A percentile compares a stretch with the other conserved stretches of the same genome.
Conservation (phyloP, 2,797 vertebrate genomes). For the Bradypus variegatus region DNA sequence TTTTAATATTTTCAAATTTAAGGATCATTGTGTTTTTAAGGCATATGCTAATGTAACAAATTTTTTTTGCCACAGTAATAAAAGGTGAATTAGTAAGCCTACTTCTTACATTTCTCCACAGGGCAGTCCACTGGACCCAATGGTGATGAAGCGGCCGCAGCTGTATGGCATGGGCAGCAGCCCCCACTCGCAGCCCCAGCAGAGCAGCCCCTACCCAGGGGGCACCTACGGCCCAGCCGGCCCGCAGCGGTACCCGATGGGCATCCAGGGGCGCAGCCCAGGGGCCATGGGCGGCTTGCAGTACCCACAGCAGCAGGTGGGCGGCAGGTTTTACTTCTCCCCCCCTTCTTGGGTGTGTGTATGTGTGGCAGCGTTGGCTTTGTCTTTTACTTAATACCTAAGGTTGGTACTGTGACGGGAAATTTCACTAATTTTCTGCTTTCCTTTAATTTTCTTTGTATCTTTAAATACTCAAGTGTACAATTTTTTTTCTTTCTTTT, state of each 20-base stretch:
- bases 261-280: slow-evolving; percentile 84
- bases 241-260: slow-evolving; percentile 86
- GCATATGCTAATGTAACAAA: accelerated
- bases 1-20: slow-evolving; percentile 17
- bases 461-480: neutral
- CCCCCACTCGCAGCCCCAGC: slow-evolving; percentile 86
- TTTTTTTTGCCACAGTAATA: neutral
- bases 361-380: neutral
- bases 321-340: slow-evolving; percentile 53
- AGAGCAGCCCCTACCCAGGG: slow-evolving; percentile 82
- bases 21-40: neutral
- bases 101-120: slow-evolving; percentile 64
- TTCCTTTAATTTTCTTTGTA: neutral
- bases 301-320: slow-evolving; percentile 93
- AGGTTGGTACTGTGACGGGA: neutral
- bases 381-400: neutral
- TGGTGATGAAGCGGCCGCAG: slow-evolving; percentile 93
- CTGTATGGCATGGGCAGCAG: slow-evolving; percentile 84
- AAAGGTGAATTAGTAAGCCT: neutral
- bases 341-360: neutral
- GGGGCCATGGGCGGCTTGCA: slow-evolving; percentile 87
- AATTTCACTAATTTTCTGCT: neutral
- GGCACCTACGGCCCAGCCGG: slow-evolving; percentile 84
- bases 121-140: slow-evolving; percentile 87
- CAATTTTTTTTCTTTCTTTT: neutral